Evolutionary conservation across 2,113 vertebrate species (phyloP), one percentile per base, ranked within the genome.

Genomic region (Catharus bicknelli): DNA sequence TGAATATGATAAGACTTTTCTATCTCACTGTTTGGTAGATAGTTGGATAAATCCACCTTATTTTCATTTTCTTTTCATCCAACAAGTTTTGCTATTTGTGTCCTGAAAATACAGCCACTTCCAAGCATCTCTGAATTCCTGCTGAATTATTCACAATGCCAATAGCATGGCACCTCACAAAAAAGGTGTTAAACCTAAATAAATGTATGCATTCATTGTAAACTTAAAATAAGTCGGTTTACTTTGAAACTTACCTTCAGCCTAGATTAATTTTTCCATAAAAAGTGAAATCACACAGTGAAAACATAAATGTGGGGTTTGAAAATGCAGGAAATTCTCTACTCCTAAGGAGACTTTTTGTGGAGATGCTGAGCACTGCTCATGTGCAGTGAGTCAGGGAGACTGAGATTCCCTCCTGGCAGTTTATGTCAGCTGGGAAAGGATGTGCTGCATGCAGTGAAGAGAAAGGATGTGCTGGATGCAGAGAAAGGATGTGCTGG

Each of bases 31-130:
- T 67, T 58, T 61, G 48, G 63, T 43, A 83, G 42, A 32, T n/a
- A 67, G 20, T 21, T 86, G 27, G 48, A 80, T 51, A 86, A 81
- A 59, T 55, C 5, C 47, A 69, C 38, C 29, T 74, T 62, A 54
- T 77, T 85, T 91, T 72, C 13, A 23, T 59, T 78, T 64, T 16
- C 38, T 78, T 86, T 86, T 66, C 32, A 47, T n/a, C 40, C 48
- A 54, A 5, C 5, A 47, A n/a, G 4, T 45, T 72, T 42, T 79
- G 36, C 17, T 76, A 20, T 80, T 79, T 45, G 11, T 83, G 43
- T 26, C 50, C 19, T 83, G 40, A 82, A 83, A 72, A 88, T 53
- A 13, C 42, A 62, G 61, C 7, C 57, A 62, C 34, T 81, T 76
- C 38, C 69, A 86, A 54, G 25, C 20, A 62, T 50, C 16, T 74